Evolutionary conservation across 2,888 invertebrate species (phyloP).

Genomic region (Oligia fasciuncula): DNA sequence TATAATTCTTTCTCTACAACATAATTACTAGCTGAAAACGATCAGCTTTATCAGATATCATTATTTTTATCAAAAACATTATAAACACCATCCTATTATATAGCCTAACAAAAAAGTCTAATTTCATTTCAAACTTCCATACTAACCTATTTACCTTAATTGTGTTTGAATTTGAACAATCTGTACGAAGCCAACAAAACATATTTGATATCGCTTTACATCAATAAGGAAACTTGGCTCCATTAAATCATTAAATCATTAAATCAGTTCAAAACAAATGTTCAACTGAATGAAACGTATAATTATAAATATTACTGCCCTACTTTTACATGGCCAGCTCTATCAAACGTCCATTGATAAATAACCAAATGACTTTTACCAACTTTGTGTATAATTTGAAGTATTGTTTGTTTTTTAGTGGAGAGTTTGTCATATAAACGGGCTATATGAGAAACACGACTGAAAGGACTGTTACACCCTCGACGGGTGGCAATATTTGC

Average conservation of each 20-base stretch:
- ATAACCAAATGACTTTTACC: constrained; percentile 6
- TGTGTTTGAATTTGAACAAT: constrained; percentile 31
- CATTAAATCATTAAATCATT: constrained; percentile 46
- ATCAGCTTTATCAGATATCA: neutral
- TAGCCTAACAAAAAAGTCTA: constrained; percentile 1
- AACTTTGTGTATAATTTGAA: constrained; percentile 8
- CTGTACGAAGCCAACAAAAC: constrained; percentile 1
- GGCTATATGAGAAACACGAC: neutral
- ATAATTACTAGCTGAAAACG: neutral
- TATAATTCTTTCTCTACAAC: neutral
- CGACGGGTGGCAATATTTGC: neutral
- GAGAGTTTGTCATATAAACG: neutral
- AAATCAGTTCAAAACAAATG: constrained; percentile 21
- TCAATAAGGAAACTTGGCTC: constrained; percentile 35
- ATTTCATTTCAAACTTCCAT: constrained; percentile 18
- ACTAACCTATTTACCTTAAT: constrained; percentile 21
- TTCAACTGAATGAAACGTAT: constrained; percentile 40
- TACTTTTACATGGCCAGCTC: constrained; percentile 19
- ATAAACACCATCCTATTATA: neutral
- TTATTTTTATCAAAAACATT: neutral
- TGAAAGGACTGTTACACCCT: neutral
- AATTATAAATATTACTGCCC: constrained; percentile 31
- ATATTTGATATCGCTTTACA: constrained; percentile 36
- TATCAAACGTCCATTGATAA: constrained; percentile 17
- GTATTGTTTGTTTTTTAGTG: constrained; percentile 9